Conservation (phyloP, 1,140 invertebrate species). For the Neuroterus valhalla region DNA sequence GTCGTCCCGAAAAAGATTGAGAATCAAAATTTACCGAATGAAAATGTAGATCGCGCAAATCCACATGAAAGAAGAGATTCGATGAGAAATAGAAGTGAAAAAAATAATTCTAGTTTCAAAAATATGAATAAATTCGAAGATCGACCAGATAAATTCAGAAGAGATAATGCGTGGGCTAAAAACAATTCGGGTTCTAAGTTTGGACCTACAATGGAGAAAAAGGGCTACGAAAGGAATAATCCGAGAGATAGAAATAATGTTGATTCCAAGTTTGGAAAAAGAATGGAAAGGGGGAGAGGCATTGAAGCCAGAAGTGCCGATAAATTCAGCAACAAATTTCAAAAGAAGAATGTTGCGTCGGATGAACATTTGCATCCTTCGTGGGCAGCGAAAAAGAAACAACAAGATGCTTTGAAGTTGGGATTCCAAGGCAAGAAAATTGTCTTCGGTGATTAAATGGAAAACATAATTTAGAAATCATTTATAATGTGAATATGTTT, state of each 20-base stretch:
- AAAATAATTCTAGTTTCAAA: slow-evolving; percentile 30
- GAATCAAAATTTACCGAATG: slow-evolving; percentile 3
- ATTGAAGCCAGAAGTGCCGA: not conserved
- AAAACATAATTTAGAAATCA: not conserved
- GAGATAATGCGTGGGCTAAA: slow-evolving; percentile 12
- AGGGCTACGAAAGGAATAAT: not conserved
- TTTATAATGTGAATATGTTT: slow-evolving; percentile 15
- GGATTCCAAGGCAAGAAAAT: slow-evolving; percentile 58
- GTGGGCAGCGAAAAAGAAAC: slow-evolving; percentile 70
- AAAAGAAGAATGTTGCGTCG: slow-evolving; percentile 37
- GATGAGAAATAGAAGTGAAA: slow-evolving; percentile 37
- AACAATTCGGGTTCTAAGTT: slow-evolving; percentile 37
- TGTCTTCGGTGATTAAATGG: slow-evolving; percentile 46
- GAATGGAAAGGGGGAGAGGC: no score
- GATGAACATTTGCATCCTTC: slow-evolving; percentile 70
- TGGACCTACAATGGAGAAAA: not conserved
- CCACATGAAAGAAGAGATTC: slow-evolving; percentile 22
- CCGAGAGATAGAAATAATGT: not conserved
- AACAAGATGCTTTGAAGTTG: slow-evolving; percentile 51
- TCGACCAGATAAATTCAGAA: slow-evolving; percentile 25
- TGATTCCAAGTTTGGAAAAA: no score
- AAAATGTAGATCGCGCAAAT: slow-evolving; percentile 20
- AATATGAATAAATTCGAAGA: slow-evolving; percentile 35
- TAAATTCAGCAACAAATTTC: slow-evolving; percentile 25
- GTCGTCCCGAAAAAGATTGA: slow-evolving; percentile 45